These are phyloP conservation scores for Heliconius hortense DNA, from an alignment of 2,888 invertebrate species.

Conservation along the genomic window DNA sequence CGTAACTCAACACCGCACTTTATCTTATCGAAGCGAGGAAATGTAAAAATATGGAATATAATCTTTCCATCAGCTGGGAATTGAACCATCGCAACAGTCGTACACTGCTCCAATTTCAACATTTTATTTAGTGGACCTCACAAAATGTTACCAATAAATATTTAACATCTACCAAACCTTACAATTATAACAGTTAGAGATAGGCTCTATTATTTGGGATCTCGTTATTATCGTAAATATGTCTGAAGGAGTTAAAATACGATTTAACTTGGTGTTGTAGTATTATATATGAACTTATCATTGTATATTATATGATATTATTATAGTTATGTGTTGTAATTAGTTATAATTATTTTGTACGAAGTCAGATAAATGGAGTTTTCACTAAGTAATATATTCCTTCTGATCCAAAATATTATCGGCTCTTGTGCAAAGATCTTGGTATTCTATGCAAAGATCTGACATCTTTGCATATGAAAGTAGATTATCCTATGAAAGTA, in stretches of 20 bases:
- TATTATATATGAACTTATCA: background rate
- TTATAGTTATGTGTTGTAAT: background rate
- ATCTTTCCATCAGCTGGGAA: background rate
- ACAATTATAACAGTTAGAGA: slow-evolving; percentile 13
- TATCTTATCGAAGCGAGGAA: background rate
- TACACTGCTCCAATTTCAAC: background rate
- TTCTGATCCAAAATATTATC: too few relatives aligned
- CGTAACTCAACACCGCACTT: too few relatives aligned
- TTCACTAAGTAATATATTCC: too few relatives aligned
- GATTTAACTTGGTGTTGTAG: background rate
- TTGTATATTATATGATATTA: slow-evolving; percentile 1
- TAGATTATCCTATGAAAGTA: too few relatives aligned
- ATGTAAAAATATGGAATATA: background rate
- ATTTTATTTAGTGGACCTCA: background rate
- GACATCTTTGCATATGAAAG: too few relatives aligned
- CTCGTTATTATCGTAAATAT: slow-evolving; percentile 22
- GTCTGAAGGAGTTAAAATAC: slow-evolving; percentile 9
- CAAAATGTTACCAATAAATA: background rate
- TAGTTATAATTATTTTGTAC: background rate
- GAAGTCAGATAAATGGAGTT: background rate
- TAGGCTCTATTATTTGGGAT: slow-evolving; percentile 19
- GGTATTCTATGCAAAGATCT: too few relatives aligned
- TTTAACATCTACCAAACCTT: slow-evolving; percentile 3
- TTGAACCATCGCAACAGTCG: background rate
- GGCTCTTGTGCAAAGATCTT: too few relatives aligned